A percentile compares a stretch with the other conserved stretches of the same genome.
Evolutionary conservation across 1,140 invertebrate genomes (phyloP).

Genomic region (Drosophila lacertosa): DNA sequence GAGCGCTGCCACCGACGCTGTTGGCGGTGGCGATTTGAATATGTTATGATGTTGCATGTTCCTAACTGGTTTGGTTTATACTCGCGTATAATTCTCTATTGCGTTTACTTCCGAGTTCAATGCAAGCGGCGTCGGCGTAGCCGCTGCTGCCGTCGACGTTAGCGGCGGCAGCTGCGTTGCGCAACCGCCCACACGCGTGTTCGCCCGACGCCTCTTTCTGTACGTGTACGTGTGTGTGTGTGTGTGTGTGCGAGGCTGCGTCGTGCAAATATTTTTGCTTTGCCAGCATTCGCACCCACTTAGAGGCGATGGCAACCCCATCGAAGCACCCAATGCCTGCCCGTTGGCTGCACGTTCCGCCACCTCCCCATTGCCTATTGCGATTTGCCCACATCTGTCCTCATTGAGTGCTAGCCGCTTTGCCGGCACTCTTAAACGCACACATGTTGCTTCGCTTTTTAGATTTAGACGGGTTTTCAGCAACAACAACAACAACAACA

Average conservation of each 20-base stretch:
- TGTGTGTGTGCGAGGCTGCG: conserved; percentile 58
- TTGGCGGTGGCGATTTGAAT: conserved; percentile 65
- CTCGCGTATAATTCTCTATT: conserved; percentile 69
- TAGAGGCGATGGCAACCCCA: conserved; percentile 46
- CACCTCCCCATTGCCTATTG: conserved; percentile 29
- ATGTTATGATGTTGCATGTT: conserved; percentile 79
- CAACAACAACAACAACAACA: neutral
- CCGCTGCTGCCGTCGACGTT: conserved; percentile 19
- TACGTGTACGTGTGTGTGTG: conserved; percentile 26
- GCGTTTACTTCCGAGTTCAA: conserved; percentile 80
- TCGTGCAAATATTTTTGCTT: conserved; percentile 74
- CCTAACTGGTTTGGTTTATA: conserved; percentile 68
- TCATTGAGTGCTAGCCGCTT: conserved; percentile 59
- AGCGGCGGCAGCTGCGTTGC: conserved; percentile 56
- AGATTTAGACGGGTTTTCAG: conserved; percentile 77
- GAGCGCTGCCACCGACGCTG: conserved; percentile 8
- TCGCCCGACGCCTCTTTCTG: conserved; percentile 7
- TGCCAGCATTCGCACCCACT: conserved; percentile 62
- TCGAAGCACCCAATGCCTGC: neutral
- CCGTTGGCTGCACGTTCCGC: conserved; percentile 7
- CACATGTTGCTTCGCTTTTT: conserved; percentile 78
- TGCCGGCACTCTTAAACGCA: conserved; percentile 75
- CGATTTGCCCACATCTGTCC: conserved; percentile 50
- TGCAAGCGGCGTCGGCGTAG: conserved; percentile 50
- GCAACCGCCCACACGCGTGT: conserved; percentile 72